phyloP scores from a whole-genome alignment of 2,797 vertebrate genomes.

The Lithobates sylvaticus region DNA sequence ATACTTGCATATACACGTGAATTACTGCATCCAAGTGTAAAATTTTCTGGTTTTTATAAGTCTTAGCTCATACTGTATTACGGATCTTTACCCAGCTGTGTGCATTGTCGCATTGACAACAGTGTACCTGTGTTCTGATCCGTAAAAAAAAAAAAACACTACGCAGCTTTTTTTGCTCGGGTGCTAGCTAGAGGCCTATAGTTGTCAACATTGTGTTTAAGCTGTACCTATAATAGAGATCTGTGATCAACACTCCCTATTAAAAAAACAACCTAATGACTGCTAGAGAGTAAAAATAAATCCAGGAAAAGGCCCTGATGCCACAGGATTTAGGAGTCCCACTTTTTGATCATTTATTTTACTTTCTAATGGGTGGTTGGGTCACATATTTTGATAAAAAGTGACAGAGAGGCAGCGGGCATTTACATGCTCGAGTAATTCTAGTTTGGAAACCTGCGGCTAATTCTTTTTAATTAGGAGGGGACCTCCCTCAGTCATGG shows the following conservation, averaged over 20 bases:
- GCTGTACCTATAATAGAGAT: background rate
- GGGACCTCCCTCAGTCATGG: slow-evolving; percentile 48
- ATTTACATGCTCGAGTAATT: slow-evolving; percentile 60
- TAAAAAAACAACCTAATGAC: background rate
- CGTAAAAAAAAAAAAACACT: no score
- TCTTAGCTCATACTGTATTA: no score
- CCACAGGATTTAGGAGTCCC: background rate
- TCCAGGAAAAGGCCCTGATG: no score
- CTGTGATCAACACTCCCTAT: background rate
- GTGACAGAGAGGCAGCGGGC: slow-evolving; percentile 35
- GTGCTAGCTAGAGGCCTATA: no score
- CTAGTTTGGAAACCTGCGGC: slow-evolving; percentile 61
- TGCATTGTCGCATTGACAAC: no score
- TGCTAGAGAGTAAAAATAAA: background rate
- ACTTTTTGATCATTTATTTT: background rate
- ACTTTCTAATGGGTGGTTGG: background rate
- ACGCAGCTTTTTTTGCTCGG: no score
- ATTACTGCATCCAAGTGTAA: no score
- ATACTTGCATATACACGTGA: no score
- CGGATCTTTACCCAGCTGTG: no score
- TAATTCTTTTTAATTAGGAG: slow-evolving; percentile 66
- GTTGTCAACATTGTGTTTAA: background rate
- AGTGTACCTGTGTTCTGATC: no score
- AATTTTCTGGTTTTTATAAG: no score
- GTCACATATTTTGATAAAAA: background rate